Evolutionary conservation across 2,888 invertebrate genomes (phyloP).

Genomic region (Hecatera dysodea): DNA sequence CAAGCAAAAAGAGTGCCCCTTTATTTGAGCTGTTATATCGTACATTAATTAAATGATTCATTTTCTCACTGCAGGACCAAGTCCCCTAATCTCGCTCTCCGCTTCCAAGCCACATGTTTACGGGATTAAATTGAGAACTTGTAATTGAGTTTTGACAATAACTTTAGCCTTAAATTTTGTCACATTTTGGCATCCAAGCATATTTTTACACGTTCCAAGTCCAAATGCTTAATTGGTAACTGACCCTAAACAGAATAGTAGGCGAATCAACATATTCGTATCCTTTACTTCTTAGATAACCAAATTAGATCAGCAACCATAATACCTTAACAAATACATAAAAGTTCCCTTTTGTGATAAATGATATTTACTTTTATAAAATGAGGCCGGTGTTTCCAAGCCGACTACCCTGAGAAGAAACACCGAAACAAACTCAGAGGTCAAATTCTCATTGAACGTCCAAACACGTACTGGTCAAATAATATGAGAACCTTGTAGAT

Average conservation of each 20-base stretch:
- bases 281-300: background rate
- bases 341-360: too few relatives aligned
- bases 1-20: too few relatives aligned
- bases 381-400: too few relatives aligned
- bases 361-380: too few relatives aligned
- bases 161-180: background rate
- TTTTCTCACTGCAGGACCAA: background rate
- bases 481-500: too few relatives aligned
- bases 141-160: background rate
- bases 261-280: background rate
- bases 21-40: background rate
- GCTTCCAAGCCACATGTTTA: background rate
- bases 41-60: background rate
- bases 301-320: background rate
- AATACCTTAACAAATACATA: background rate
- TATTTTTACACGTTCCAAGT: background rate
- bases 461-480: too few relatives aligned
- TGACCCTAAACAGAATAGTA: background rate
- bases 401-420: too few relatives aligned
- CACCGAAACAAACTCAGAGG: too few relatives aligned
- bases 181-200: background rate
- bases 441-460: too few relatives aligned
- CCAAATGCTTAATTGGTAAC: background rate
- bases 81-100: too few relatives aligned
- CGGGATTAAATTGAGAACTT: background rate